A percentile compares a stretch with the other conserved stretches of the same genome.
phyloP scores from a whole-genome alignment of 2,888 invertebrate species.

The Coelogynopora nodosa region DNA sequence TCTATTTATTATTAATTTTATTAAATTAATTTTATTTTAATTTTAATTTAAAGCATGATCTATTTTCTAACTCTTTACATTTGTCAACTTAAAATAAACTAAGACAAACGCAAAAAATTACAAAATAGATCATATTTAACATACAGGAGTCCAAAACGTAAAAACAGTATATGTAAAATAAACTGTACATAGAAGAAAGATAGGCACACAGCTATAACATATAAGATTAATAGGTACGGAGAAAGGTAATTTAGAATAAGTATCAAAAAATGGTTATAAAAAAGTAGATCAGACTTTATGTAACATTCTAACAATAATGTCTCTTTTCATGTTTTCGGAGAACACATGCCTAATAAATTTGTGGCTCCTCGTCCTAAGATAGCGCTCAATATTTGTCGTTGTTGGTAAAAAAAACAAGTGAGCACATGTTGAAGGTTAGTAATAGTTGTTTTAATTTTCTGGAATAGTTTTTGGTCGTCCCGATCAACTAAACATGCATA shows the following conservation, averaged over 20 bases:
- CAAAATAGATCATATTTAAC: not conserved
- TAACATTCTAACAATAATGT: conserved; percentile 22
- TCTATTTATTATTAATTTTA: too few species aligned
- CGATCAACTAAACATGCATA: not conserved
- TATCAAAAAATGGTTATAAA: too few species aligned
- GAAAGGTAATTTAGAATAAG: not conserved
- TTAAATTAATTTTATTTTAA: too few species aligned
- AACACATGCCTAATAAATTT: not conserved
- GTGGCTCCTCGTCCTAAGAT: not conserved
- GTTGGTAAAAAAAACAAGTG: not conserved
- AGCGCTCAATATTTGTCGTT: not conserved
- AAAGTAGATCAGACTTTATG: conserved; percentile 18
- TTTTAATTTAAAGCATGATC: too few species aligned
- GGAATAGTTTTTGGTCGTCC: not conserved
- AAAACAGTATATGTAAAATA: not conserved
- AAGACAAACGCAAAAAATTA: not conserved
- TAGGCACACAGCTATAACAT: not conserved
- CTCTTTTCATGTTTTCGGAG: conserved; percentile 24
- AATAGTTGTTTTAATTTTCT: conserved; percentile 1
- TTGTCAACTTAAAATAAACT: too few species aligned
- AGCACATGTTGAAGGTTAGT: conserved; percentile 15
- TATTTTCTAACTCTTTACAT: too few species aligned
- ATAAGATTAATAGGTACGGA: not conserved
- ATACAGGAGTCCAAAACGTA: not conserved
- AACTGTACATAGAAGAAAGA: not conserved